These are phyloP conservation scores for Drosophila ezoana DNA, from an alignment of 2,888 invertebrate species.

Conservation along the genomic window DNA sequence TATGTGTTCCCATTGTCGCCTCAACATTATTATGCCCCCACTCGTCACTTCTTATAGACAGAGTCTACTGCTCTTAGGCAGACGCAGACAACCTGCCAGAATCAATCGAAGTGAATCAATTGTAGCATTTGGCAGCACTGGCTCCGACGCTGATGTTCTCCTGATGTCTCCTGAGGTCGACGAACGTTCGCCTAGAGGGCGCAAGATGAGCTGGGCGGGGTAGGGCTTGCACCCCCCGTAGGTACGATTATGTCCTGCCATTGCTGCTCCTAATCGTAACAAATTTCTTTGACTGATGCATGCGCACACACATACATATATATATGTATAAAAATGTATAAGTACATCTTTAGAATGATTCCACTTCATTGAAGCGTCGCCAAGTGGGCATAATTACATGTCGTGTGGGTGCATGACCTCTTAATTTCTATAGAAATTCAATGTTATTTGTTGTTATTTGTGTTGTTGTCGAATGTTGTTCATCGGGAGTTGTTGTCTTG, in stretches of 20 bases:
- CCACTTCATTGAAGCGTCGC: conserved; percentile 71
- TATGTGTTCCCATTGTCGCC: conserved; percentile 23
- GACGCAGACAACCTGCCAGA: conserved; percentile 41
- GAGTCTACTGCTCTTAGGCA: conserved; percentile 13
- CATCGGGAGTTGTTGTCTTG: conserved; percentile 9
- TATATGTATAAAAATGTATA: conserved; percentile 3
- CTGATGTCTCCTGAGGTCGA: conserved; percentile 48
- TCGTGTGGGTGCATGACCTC: conserved; percentile 60
- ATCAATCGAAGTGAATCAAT: conserved; percentile 77
- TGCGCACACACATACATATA: conserved; percentile 5
- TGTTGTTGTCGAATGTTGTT: conserved; percentile 4
- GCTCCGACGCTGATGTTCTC: conserved; percentile 34
- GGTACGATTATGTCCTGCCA: conserved; percentile 21
- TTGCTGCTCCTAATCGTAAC: conserved; percentile 57
- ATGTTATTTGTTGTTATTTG: conserved; percentile 4
- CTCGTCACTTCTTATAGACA: background rate
- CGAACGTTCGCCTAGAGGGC: conserved; percentile 27
- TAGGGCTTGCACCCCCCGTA: background rate
- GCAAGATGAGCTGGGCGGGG: background rate
- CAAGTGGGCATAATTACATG: conserved; percentile 70
- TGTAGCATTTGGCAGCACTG: conserved; percentile 61
- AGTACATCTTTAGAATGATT: conserved; percentile 41
- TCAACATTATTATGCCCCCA: conserved; percentile 23
- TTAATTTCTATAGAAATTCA: conserved; percentile 66
- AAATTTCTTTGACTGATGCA: conserved; percentile 66